Percentiles rank a stretch among this genome's conserved stretches.
phyloP scores from a whole-genome alignment of 2,888 invertebrate genomes.

The Drosophila leonis region DNA sequence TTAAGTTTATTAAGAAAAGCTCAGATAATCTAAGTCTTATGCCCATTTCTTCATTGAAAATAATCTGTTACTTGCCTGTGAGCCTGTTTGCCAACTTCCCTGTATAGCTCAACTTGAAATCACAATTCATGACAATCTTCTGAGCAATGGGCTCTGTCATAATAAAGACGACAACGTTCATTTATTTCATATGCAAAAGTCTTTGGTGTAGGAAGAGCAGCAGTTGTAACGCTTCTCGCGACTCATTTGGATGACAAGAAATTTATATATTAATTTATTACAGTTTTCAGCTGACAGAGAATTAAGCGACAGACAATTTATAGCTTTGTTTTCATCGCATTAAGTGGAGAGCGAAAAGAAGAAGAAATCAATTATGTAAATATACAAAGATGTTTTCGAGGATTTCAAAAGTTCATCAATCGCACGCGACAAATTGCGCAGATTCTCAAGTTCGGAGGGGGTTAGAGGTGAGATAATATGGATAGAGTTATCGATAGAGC shows the following conservation, averaged over 20 bases:
- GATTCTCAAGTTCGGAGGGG: slow-evolving; percentile 16
- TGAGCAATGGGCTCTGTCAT: slow-evolving; percentile 38
- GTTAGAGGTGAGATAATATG: background rate
- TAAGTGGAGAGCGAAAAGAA: slow-evolving; percentile 40
- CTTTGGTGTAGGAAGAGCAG: slow-evolving; percentile 8
- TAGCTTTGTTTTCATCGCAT: slow-evolving; percentile 83
- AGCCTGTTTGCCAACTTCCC: background rate
- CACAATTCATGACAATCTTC: slow-evolving; percentile 29
- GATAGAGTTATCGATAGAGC: background rate
- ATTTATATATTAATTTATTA: slow-evolving; percentile 85
- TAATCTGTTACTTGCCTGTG: no score
- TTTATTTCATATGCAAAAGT: slow-evolving; percentile 6
- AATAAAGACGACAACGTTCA: slow-evolving; percentile 19
- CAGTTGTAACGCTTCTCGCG: slow-evolving; percentile 50
- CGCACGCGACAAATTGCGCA: slow-evolving; percentile 32
- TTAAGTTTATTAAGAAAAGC: no score
- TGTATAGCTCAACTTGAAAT: background rate
- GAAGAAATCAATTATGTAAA: slow-evolving; percentile 74
- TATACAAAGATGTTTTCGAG: slow-evolving; percentile 30
- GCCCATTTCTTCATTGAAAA: no score
- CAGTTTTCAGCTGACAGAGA: slow-evolving; percentile 83
- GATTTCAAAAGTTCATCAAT: slow-evolving; percentile 37
- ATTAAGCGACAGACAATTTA: slow-evolving; percentile 84
- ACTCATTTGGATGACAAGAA: slow-evolving; percentile 77
- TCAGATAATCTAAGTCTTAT: no score